Evolutionary conservation across 2,888 invertebrate species (phyloP), one percentile per base, ranked within the genome.

Genomic region (Carabus problematicus): DNA sequence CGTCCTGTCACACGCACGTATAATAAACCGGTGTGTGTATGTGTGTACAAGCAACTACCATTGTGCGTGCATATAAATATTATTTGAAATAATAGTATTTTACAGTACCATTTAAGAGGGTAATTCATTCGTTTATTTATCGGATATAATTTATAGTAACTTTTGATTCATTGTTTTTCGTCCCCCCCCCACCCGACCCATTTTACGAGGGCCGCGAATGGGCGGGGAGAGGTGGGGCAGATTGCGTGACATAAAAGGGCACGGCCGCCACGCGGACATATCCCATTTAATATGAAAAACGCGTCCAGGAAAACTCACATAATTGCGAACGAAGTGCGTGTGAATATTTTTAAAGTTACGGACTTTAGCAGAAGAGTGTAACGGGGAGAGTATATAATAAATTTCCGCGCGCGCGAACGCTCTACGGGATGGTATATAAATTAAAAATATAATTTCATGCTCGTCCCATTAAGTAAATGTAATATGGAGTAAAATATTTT

Each of bases 241-340:
- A 6, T 29, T 29, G 29, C 29, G 29, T 29, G 29, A 6, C 6
- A 29, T 29, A 29, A 29, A 29, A 29, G 6, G 29, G 29, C 29
- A 29, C 6, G 29, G 29, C 18, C 6, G 29, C 3, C 18, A n/a
- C 41, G n/a, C 63, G 4, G 12, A 12, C 49, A 16, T 16, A 41
- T 9, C 40, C 63, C 63, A 63, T 63, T 63, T 63, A 63, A 63
- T 54, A 63, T 63, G 63, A 63, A 49, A 63, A 63, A 63, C 63
- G 63, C 41, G 29, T 16, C 39, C 52, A 41, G 63, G 63, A 63
- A 63, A 63, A 63, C 63, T 49, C 63, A 63, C 63, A 63, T 54
- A 63, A 54, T 63, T 63, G 63, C 54, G 14, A 42, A 9, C 62
- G 52, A 54, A 63, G 52, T 63, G 63, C 63, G 63, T 63, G 54